Conservation (phyloP, 2,113 vertebrate genomes). For the Hirundichthys speculiger region DNA sequence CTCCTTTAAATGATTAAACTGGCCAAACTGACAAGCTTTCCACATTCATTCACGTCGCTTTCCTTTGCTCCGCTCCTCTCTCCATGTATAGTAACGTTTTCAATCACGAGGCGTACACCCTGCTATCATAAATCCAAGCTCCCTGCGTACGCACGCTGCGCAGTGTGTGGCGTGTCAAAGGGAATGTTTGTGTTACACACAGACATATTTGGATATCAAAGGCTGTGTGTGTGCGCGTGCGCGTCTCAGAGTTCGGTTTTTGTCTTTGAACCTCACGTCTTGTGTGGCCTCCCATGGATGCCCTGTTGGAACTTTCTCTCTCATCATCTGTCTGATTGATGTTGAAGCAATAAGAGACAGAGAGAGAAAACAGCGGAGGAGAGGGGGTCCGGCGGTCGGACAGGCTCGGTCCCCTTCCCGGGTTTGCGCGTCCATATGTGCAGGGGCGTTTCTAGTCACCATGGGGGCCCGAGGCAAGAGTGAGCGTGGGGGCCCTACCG, state of each 20-base stretch:
- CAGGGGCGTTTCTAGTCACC: too few relatives aligned
- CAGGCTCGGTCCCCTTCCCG: constrained; percentile 26
- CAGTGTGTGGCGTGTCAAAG: constrained; percentile 42
- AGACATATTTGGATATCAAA: constrained; percentile 75
- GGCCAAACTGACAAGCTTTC: neutral
- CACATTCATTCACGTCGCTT: neutral
- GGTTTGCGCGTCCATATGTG: too few relatives aligned
- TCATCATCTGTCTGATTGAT: constrained; percentile 66
- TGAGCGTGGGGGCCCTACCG: too few relatives aligned
- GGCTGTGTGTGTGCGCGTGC: constrained; percentile 66
- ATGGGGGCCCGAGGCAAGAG: too few relatives aligned
- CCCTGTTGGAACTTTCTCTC: constrained; percentile 54
- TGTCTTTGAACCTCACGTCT: constrained; percentile 68
- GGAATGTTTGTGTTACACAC: constrained; percentile 67
- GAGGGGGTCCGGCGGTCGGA: constrained; percentile 2
- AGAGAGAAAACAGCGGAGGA: constrained; percentile 17
- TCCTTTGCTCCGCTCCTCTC: constrained; percentile 27
- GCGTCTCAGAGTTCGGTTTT: constrained; percentile 65
- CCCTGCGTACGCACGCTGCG: constrained; percentile 8
- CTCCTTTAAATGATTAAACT: too few relatives aligned
- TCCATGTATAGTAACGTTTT: constrained; percentile 66
- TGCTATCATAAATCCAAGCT: constrained; percentile 53
- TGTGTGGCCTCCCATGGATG: constrained; percentile 73
- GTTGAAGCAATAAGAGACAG: constrained; percentile 48
- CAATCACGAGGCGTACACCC: constrained; percentile 40